Evolutionary conservation across 64 coral and sea anemone species (phyloP).

Genomic region (Pocillopora verrucosa): DNA sequence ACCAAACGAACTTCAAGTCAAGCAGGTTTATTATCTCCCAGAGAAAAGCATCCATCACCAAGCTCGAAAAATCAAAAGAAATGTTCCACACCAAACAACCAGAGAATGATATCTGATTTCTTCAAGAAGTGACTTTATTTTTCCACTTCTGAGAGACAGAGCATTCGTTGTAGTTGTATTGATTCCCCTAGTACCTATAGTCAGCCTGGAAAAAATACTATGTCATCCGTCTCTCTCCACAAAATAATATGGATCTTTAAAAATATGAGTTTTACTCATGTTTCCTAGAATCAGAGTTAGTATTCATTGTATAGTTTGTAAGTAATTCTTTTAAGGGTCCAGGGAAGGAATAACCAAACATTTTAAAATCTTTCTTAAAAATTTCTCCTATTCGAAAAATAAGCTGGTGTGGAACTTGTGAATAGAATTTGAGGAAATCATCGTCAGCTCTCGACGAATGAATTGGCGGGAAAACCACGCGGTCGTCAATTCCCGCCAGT

Average conservation of each 20-base stretch:
- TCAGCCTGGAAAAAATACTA: too few species aligned
- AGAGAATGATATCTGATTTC: conserved; percentile 35
- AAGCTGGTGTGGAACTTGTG: conserved; percentile 4
- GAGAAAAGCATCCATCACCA: not conserved
- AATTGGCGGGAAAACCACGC: conserved; percentile 17
- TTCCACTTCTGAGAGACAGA: not conserved
- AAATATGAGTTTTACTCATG: too few species aligned
- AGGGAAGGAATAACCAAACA: conserved; percentile 38
- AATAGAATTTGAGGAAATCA: conserved; percentile 6
- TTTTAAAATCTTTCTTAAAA: conserved; percentile 38
- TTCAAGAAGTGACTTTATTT: not conserved
- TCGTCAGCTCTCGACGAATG: not conserved
- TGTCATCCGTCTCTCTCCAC: too few species aligned
- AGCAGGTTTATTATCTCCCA: not conserved
- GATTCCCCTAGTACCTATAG: too few species aligned
- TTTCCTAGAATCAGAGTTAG: too few species aligned
- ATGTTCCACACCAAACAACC: conserved; percentile 10
- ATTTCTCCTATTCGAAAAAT: conserved; percentile 18
- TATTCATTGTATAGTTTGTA: not conserved
- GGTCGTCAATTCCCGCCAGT: conserved; percentile 25
- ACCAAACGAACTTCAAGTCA: conserved; percentile 8
- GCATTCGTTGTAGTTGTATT: too few species aligned
- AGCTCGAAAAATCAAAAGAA: not conserved
- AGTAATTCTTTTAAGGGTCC: conserved; percentile 16
- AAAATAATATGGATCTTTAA: too few species aligned